A percentile compares a stretch with the other conserved stretches of the same genome.
These are phyloP conservation scores for Numenius arquata DNA, from an alignment of 2,113 vertebrate genomes.

Conservation along the genomic window DNA sequence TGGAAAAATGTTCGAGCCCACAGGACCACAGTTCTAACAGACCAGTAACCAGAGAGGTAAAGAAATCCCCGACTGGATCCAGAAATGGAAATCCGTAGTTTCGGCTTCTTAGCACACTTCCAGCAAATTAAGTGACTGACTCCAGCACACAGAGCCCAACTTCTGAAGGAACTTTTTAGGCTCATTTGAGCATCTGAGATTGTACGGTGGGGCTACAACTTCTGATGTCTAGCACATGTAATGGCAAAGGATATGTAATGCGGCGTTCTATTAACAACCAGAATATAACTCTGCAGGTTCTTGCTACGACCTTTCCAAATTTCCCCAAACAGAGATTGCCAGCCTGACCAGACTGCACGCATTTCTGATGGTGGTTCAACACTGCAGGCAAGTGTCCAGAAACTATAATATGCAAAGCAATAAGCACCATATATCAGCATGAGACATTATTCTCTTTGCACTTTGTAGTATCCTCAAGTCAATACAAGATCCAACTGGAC, in stretches of 20 bases:
- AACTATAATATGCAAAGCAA: neutral
- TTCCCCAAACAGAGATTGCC: neutral
- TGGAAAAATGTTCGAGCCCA: constrained; percentile 55
- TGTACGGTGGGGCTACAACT: neutral
- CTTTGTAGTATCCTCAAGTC: neutral
- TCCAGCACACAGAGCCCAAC: neutral
- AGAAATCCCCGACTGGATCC: constrained; percentile 58
- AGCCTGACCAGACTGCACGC: neutral
- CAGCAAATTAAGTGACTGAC: neutral
- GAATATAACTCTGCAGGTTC: neutral
- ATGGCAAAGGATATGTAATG: neutral
- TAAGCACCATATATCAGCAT: neutral
- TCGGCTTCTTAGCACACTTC: constrained; percentile 40
- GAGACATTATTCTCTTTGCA: neutral
- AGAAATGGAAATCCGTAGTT: constrained; percentile 59
- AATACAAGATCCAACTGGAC: neutral
- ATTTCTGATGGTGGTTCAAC: neutral
- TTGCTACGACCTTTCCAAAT: neutral
- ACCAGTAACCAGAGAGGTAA: constrained; percentile 60
- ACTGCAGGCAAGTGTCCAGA: neutral
- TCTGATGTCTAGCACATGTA: neutral
- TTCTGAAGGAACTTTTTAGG: neutral
- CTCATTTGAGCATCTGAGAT: neutral
- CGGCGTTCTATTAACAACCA: neutral
- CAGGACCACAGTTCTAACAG: constrained; percentile 51